Evolutionary conservation across 2,888 invertebrate genomes (phyloP).

Genomic region (Drepana falcataria): DNA sequence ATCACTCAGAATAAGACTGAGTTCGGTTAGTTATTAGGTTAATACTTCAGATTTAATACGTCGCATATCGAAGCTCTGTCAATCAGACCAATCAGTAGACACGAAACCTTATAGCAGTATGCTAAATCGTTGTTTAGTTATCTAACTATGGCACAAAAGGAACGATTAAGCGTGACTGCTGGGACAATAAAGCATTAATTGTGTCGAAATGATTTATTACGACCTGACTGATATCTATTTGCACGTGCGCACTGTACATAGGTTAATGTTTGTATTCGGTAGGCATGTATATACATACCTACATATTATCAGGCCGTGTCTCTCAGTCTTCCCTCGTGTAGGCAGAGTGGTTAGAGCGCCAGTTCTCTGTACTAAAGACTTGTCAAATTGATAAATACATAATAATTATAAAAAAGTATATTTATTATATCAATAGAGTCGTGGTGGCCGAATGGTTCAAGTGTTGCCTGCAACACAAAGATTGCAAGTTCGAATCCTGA

Average conservation of each 20-base stretch:
- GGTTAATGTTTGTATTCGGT: too few relatives aligned
- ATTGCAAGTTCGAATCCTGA: too few relatives aligned
- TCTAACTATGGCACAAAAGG: slow-evolving; percentile 33
- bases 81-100: not conserved
- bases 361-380: too few relatives aligned
- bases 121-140: slow-evolving; percentile 10
- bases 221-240: slow-evolving; percentile 20
- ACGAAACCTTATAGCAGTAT: not conserved
- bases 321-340: not conserved
- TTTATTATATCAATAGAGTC: too few relatives aligned
- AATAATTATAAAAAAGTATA: too few relatives aligned
- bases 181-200: slow-evolving; percentile 60
- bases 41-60: not conserved
- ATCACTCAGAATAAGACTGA: too few relatives aligned
- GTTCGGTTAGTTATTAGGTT: too few relatives aligned
- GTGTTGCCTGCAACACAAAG: too few relatives aligned
- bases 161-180: slow-evolving; percentile 52
- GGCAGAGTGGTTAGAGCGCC: too few relatives aligned
- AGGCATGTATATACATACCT: not conserved
- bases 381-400: too few relatives aligned
- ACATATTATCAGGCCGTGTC: not conserved
- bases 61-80: not conserved
- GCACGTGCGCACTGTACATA: slow-evolving; percentile 8
- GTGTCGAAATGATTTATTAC: slow-evolving; percentile 55
- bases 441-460: too few relatives aligned